Percentiles rank a stretch among this genome's conserved stretches.
These are phyloP conservation scores for Lydus trimaculatus DNA, from an alignment of 2,888 invertebrate species.

Conservation along the genomic window DNA sequence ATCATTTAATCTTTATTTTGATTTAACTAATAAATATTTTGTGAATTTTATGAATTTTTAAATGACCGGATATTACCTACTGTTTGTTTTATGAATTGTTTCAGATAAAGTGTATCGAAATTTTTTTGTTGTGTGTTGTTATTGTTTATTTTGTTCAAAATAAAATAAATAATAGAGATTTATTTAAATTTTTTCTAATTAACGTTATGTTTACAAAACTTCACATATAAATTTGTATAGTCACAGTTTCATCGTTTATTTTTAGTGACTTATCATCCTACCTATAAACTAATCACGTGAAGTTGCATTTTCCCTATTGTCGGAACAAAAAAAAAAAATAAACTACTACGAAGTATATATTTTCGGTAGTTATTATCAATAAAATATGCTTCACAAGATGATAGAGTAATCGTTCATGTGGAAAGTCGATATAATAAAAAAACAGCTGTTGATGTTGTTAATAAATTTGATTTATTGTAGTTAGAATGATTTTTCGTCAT, in stretches of 20 bases:
- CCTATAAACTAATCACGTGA: not conserved
- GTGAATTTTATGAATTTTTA: not conserved
- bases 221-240: not conserved
- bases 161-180: not conserved
- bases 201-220: not conserved
- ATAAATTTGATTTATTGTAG: too few species aligned
- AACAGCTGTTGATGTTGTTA: too few species aligned
- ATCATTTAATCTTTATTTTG: not conserved
- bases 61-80: not conserved
- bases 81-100: not conserved
- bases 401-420: too few species aligned
- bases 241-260: conserved; percentile 8
- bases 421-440: too few species aligned
- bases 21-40: not conserved
- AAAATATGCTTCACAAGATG: too few species aligned
- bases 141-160: not conserved
- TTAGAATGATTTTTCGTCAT: too few species aligned
- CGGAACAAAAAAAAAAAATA: too few species aligned
- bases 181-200: not conserved
- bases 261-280: conserved; percentile 6
- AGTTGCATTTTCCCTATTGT: not conserved
- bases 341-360: too few species aligned
- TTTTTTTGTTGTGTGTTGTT: not conserved
- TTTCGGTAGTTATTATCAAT: too few species aligned
- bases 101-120: not conserved